Base-by-base conservation (phyloP, 2,797 vertebrate genomes). In the Enteromius paludinosus region DNA sequence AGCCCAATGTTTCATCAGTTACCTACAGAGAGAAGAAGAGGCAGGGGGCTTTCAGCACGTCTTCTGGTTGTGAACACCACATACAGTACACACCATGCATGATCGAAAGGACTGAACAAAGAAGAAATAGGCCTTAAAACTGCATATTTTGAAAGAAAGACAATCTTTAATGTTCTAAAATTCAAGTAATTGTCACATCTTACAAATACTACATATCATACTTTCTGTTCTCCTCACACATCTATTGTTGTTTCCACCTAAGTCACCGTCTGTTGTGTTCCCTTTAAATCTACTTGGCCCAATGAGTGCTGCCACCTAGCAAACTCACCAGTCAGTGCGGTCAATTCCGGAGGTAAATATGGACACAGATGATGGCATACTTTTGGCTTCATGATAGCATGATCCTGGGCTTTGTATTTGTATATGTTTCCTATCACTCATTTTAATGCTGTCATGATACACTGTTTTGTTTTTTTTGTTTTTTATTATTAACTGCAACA, bases 1-100 rank as follows among this genome's bases (percentile, higher is more conserved):
- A 69, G 47, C 20, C 68, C 59, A 79, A 71, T 69, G 78, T 84
- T 84, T 83, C 82, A 86, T 81, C 78, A 77, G 84, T 62, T 79
- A 83, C 86, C 87, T 69, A 76, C 49, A 71, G 85, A 84, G 78
- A 84, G 14, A 43, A 62, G 14, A n/a, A 78, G 66, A 78, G n/a
- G 17, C 41, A 35, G 47, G 38, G 49, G 25, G 20, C 69, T 81
- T 81, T 74, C 79, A 73, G 28, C 43, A 47, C n/a, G 12, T 79
- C 20, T 38, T 49, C 45, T 79, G 62, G 45, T 41, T 54, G 47
- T 68, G 47, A 79, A 79, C 47, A 23, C 45, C 8, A 18, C 3
- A 41, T 14, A 43, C 38, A 30, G 6, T 49, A 56, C 47, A 79
- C 33, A 56, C 15, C 8, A 1, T 56, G 33, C 20, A 25, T n/a